Base-by-base conservation (phyloP, 1,140 invertebrate genomes). In the Pemphigus obesinymphae region DNA sequence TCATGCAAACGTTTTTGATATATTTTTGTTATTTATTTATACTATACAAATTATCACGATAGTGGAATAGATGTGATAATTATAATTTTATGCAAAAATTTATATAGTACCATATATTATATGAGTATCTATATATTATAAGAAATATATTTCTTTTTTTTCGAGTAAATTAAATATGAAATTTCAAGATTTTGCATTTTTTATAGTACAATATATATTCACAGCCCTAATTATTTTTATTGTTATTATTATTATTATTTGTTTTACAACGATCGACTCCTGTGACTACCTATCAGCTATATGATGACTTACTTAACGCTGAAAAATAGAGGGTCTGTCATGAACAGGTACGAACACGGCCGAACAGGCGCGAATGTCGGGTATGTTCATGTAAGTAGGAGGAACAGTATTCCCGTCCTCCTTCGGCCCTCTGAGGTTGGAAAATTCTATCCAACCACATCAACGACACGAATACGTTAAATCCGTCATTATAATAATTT, bases 271-370 rank as follows among this genome's bases (percentile, higher is more conserved):
- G 37, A 80, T 80, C 23, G 37, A 61, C 76, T 80, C 55, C 55
- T 43, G 37, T 20, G 55, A 58, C 76, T 63, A 61, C 55, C 55
- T 61, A 80, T 61, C 8, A n/a, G n/a, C n/a, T 37, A 45, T 11
- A 20, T 70, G 31, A 29, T 76, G 75, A 80, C 76, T 80, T 80
- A 80, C 76, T 80, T 80, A 80, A 80, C 55, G 76, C 76, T 80
- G 76, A 80, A 80, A 80, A 80, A 80, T 45, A 80, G 75, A 80
- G 76, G 76, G 76, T 80, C 76, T 80, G 76, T 80, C 76, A 80
- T 80, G 76, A 80, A 80, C 76, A 61, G 55, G 50, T 61, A 31
- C 58, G 75, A 40, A 78, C 20, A 58, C 75, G 50, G 75, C 53
- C 50, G 75, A 37, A 55, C 29, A 34, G 75, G 55, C 75, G 31